Conservation (phyloP, 2,797 vertebrate genomes). For the Pseudopleuronectes americanus region DNA sequence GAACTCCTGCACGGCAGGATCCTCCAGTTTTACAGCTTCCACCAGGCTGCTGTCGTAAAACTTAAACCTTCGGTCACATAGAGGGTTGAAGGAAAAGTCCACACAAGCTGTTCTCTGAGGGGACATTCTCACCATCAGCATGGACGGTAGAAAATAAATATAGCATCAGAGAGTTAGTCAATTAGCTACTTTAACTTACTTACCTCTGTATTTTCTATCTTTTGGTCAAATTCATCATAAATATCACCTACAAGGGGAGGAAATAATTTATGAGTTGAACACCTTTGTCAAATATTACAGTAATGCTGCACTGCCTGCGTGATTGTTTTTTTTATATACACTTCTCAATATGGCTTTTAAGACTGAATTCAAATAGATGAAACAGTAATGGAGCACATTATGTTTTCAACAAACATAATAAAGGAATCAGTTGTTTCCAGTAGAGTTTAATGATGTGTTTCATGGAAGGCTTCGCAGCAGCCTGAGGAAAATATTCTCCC, state of each 20-base stretch:
- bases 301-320: too few species aligned
- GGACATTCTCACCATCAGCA: neutral
- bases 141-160: neutral
- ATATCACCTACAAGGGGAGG: conserved; percentile 80
- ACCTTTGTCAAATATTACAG: too few species aligned
- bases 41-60: conserved; percentile 89
- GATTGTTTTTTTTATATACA: too few species aligned
- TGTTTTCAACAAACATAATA: too few species aligned
- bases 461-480: too few species aligned
- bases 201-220: conserved; percentile 85
- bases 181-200: conserved; percentile 2
- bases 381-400: too few species aligned
- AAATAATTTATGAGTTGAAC: conserved; percentile 1
- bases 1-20: conserved; percentile 88
- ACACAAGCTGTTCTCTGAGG: conserved; percentile 83
- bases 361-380: too few species aligned
- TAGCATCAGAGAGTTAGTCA: neutral
- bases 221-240: conserved; percentile 81
- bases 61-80: conserved; percentile 72
- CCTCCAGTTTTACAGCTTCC: conserved; percentile 86
- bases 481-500: too few species aligned
- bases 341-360: too few species aligned
- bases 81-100: conserved; percentile 88
- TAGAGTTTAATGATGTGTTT: too few species aligned
- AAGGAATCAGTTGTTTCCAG: too few species aligned